Conservation (phyloP, 1,140 invertebrate genomes). For the Drosophila sp. region DNA sequence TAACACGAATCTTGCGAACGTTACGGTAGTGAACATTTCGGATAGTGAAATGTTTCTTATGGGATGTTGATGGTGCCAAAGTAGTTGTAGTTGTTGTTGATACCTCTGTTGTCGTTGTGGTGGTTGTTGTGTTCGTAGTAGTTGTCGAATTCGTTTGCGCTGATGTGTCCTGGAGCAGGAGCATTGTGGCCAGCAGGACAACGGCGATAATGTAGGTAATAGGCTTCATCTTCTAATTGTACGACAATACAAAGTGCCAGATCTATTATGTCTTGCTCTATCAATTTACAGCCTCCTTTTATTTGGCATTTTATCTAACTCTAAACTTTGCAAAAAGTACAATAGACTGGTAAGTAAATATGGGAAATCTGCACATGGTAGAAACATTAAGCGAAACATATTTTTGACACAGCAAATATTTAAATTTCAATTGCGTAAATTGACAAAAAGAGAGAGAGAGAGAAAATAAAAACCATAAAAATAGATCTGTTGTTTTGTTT, state of each 20-base stretch:
- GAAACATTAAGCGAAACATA: slow-evolving; percentile 13
- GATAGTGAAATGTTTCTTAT: slow-evolving; percentile 28
- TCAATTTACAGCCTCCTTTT: slow-evolving; percentile 11
- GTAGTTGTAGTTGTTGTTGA: slow-evolving; percentile 15
- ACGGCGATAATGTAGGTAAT: slow-evolving; percentile 32
- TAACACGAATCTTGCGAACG: slow-evolving; percentile 13
- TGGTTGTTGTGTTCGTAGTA: slow-evolving; percentile 11
- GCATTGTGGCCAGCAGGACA: slow-evolving; percentile 27
- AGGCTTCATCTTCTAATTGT: slow-evolving; percentile 30
- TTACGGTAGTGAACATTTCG: slow-evolving; percentile 4
- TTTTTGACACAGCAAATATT: slow-evolving; percentile 10
- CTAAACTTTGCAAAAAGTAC: slow-evolving; percentile 4
- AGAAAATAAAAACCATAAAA: slow-evolving; percentile 9
- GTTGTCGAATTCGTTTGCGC: slow-evolving; percentile 30
- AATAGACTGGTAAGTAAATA: slow-evolving; percentile 23
- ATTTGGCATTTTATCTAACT: slow-evolving; percentile 7
- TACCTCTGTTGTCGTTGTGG: slow-evolving; percentile 14
- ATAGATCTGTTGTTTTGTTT: slow-evolving; percentile 24
- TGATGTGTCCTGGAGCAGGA: slow-evolving; percentile 18
- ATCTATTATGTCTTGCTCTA: neutral
- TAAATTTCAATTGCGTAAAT: neutral
- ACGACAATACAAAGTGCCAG: neutral
- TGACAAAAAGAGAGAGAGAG: slow-evolving; percentile 12
- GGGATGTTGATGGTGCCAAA: neutral
- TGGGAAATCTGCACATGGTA: slow-evolving; percentile 19